These are phyloP conservation scores for Acholoe squamosa DNA, from an alignment of 2,888 invertebrate species.

Conservation along the genomic window DNA sequence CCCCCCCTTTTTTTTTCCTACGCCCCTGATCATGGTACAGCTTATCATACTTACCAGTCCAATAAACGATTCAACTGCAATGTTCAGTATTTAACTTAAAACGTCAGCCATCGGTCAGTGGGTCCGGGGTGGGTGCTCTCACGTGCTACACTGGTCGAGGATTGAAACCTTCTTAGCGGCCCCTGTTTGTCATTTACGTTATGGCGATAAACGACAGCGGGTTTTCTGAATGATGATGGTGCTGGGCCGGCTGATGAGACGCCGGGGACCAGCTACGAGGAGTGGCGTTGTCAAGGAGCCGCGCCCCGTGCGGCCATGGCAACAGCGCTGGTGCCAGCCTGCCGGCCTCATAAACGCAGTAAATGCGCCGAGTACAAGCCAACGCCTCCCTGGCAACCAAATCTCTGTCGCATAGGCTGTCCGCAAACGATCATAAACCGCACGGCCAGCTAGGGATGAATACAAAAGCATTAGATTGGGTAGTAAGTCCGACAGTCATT, in stretches of 20 bases:
- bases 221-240: slow-evolving; percentile 43
- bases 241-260: background rate
- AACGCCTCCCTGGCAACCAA: slow-evolving; percentile 55
- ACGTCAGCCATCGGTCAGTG: too few relatives aligned
- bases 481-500: slow-evolving; percentile 29
- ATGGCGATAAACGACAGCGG: slow-evolving; percentile 40
- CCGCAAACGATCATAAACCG: slow-evolving; percentile 57
- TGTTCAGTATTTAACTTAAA: too few relatives aligned
- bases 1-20: too few relatives aligned
- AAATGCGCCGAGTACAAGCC: background rate
- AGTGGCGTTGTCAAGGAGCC: slow-evolving; percentile 40
- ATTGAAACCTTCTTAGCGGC: background rate
- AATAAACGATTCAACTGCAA: too few relatives aligned
- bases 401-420: slow-evolving; percentile 30
- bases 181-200: slow-evolving; percentile 46
- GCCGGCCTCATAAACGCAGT: background rate
- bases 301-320: slow-evolving; percentile 26
- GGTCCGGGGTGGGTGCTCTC: background rate
- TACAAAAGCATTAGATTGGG: slow-evolving; percentile 58
- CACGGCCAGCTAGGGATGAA: slow-evolving; percentile 40
- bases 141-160: background rate
- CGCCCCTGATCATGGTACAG: too few relatives aligned
- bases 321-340: slow-evolving; percentile 21
- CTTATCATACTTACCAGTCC: too few relatives aligned
- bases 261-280: slow-evolving; percentile 21